These are phyloP conservation scores for Diplodus puntazzo DNA, from an alignment of 2,797 vertebrate genomes.

Conservation along the genomic window DNA sequence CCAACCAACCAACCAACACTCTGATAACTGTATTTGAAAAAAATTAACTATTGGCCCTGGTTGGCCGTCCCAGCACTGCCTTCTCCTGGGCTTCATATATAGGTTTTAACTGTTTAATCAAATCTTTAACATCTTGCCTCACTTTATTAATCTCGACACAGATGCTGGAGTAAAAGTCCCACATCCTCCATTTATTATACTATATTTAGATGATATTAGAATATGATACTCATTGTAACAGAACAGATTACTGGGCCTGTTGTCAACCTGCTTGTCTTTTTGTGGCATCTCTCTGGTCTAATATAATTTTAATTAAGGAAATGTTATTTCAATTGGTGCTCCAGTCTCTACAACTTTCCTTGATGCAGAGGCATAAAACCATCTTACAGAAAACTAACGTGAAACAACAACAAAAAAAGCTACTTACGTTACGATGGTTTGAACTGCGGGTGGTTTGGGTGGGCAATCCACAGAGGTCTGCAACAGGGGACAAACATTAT, in stretches of 20 bases:
- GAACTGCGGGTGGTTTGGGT: slow-evolving; percentile 23
- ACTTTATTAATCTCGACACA: neutral
- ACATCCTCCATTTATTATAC: neutral
- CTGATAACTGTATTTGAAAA: no score
- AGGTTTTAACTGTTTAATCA: no score
- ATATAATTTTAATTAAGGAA: neutral
- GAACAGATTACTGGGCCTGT: neutral
- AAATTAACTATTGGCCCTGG: no score
- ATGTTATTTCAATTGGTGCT: neutral
- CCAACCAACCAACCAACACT: no score
- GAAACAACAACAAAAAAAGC: neutral
- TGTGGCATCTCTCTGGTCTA: neutral
- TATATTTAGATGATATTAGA: neutral
- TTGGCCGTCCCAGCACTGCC: no score
- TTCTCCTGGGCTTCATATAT: no score
- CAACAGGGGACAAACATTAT: neutral
- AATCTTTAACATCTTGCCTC: no score
- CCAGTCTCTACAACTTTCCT: neutral
- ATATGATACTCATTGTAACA: neutral
- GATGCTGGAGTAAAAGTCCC: neutral
- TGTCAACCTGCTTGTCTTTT: no score
- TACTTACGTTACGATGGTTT: slow-evolving; percentile 73
- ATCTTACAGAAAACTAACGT: neutral
- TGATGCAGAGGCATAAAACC: neutral
- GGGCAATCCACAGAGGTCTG: slow-evolving; percentile 62